Evolutionary conservation across 2,113 vertebrate genomes (phyloP).

Genomic region (Halcyon senegalensis): DNA sequence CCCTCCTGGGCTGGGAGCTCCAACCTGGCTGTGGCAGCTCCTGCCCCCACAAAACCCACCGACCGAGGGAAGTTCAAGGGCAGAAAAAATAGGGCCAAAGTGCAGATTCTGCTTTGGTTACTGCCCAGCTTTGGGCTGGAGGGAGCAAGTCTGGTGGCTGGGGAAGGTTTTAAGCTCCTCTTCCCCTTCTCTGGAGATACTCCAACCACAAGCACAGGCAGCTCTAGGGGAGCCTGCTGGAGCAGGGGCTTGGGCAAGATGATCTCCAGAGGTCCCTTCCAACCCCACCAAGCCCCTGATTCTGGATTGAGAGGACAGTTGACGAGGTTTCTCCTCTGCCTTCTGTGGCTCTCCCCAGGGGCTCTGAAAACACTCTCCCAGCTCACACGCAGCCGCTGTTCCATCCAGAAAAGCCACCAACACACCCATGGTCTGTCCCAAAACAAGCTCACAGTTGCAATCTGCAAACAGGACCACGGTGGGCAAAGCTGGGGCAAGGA

Average conservation of each 20-base stretch:
- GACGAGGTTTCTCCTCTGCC: neutral
- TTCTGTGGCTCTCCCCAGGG: neutral
- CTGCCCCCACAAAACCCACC: neutral
- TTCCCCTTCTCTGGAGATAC: neutral
- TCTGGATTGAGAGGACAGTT: neutral
- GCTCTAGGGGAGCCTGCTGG: neutral
- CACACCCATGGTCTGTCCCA: neutral
- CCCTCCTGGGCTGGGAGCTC: neutral
- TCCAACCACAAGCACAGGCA: neutral
- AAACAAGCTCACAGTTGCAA: neutral
- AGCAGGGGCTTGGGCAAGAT: neutral
- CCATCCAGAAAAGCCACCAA: neutral
- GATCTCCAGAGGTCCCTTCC: neutral
- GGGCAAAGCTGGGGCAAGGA: neutral
- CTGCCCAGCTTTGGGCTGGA: neutral
- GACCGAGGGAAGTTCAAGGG: neutral
- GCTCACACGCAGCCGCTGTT: accelerated
- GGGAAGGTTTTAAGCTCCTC: neutral
- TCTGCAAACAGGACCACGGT: neutral
- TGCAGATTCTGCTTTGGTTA: conserved; percentile 19
- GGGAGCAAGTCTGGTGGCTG: neutral
- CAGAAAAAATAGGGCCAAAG: neutral
- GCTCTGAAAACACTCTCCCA: neutral
- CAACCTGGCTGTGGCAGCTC: too few species aligned
- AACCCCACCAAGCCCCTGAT: neutral